Evolutionary conservation across 2,797 vertebrate species (phyloP), one percentile per base, ranked within the genome.

Genomic region (Sandelia bainsii): DNA sequence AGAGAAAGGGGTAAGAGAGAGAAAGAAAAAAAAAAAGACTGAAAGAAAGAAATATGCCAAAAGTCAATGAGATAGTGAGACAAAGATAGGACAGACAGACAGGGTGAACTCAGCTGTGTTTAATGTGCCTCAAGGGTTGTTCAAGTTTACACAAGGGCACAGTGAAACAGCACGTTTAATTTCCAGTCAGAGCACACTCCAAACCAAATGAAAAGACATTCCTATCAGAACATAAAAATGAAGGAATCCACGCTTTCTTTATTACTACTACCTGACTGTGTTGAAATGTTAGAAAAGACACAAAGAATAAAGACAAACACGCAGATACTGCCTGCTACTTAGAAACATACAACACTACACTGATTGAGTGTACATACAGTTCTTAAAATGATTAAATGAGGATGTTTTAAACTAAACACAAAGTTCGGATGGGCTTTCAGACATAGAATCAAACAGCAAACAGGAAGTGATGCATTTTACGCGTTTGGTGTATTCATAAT

Each of bases 201-300:
- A 70, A 70, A 71, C 68, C 22, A 69, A 54, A 48, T 34, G 42
- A 53, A 71, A 74, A 67, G 54, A 63, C 62, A 49, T 58, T 67
- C 40, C 39, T 37, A 3, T 2, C 51, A 52, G 42, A 69, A 39
- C 12, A 53, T 49, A 32, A 70, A 73, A 66, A 67, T 25, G 32
- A 60, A 46, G 53, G 69, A 61, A 56, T 62, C 32, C 79, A 70
- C 72, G 75, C 44, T 82, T 80, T 78, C 60, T 68, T 82, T 27
- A 82, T 88, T 83, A 75, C 77, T 83, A 79, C 77, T 62, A 49
- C 78, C 71, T 77, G 82, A 75, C 50, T 27, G 27, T 57, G 68
- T 62, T 4, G 77, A 57, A 79, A 80, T 42, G 57, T 53, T 80
- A 70, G 72, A 79, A 72, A 79, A 72, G 6, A 79, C 42, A 67